These are phyloP conservation scores for Adelognathus sp. DNA, from an alignment of 2,888 invertebrate genomes.

Conservation along the genomic window DNA sequence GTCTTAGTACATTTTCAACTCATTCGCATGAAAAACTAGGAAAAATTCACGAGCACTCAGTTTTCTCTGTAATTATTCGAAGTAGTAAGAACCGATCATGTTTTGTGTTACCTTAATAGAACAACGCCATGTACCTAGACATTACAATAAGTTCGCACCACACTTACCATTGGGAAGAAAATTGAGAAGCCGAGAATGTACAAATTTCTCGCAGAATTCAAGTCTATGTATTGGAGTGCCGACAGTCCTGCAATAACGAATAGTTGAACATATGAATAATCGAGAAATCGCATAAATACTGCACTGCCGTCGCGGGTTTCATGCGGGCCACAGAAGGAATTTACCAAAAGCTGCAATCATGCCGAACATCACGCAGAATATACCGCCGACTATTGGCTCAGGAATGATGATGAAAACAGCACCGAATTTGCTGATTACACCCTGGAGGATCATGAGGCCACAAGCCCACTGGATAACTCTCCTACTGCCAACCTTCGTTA, in stretches of 20 bases:
- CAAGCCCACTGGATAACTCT: conserved; percentile 91
- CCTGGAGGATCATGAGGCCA: conserved; percentile 88
- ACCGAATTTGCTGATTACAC: conserved; percentile 89
- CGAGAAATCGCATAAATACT: neutral
- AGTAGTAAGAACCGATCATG: no score
- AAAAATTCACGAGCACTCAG: no score
- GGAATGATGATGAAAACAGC: conserved; percentile 91
- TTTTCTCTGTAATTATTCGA: no score
- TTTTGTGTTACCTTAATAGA: no score
- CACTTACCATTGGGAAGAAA: conserved; percentile 88
- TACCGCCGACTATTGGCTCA: conserved; percentile 90
- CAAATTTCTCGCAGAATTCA: conserved; percentile 92
- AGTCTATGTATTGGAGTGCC: conserved; percentile 90
- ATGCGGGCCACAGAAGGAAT: no score
- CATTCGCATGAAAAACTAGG: no score
- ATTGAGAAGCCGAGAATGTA: conserved; percentile 94
- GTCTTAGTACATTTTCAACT: no score
- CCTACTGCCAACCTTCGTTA: conserved; percentile 88
- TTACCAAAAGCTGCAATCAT: conserved; percentile 91
- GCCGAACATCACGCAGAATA: conserved; percentile 92
- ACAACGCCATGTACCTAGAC: no score
- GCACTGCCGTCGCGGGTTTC: neutral
- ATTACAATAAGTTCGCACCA: neutral
- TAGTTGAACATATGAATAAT: neutral
- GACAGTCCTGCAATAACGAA: conserved; percentile 84